Conservation (phyloP, 2,888 invertebrate genomes). For the Callyntrura sp. region DNA sequence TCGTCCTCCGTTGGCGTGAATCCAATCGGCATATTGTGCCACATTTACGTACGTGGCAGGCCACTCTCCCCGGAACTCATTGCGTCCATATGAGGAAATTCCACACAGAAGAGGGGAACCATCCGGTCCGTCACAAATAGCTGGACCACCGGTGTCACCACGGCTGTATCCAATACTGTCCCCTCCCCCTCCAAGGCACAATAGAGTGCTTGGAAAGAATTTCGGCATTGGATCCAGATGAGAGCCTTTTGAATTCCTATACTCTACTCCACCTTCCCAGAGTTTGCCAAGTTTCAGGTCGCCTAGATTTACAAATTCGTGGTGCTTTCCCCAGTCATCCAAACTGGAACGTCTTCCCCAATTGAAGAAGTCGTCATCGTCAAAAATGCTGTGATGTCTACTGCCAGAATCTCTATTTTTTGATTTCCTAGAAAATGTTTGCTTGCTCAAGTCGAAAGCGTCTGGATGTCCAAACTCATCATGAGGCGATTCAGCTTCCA, state of each 20-base stretch:
- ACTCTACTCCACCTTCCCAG: slow-evolving; percentile 62
- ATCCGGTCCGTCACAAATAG: slow-evolving; percentile 54
- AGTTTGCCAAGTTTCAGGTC: slow-evolving; percentile 53
- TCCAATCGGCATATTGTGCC: slow-evolving; percentile 62
- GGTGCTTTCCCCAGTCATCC: slow-evolving; percentile 27
- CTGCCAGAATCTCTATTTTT: slow-evolving; percentile 34
- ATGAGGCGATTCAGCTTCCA: slow-evolving; percentile 32
- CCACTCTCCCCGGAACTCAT: slow-evolving; percentile 62
- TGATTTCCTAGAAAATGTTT: slow-evolving; percentile 15
- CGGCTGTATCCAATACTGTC: slow-evolving; percentile 51
- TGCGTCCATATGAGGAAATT: slow-evolving; percentile 64
- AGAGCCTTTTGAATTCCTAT: not conserved
- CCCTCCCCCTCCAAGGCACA: slow-evolving; percentile 56
- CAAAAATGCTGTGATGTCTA: slow-evolving; percentile 27
- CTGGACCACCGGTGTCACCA: slow-evolving; percentile 38
- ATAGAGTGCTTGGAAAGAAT: slow-evolving; percentile 8
- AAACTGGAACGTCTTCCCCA: slow-evolving; percentile 32
- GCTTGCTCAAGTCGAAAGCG: slow-evolving; percentile 21
- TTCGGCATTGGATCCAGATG: slow-evolving; percentile 21
- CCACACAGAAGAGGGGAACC: slow-evolving; percentile 64
- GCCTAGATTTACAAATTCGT: slow-evolving; percentile 49
- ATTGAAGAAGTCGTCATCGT: slow-evolving; percentile 63
- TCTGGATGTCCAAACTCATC: slow-evolving; percentile 62
- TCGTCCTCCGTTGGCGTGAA: slow-evolving; percentile 35
- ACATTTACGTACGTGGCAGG: slow-evolving; percentile 62